These are phyloP conservation scores for Anas platyrhynchos DNA, from an alignment of 2,113 vertebrate species.

Conservation along the genomic window DNA sequence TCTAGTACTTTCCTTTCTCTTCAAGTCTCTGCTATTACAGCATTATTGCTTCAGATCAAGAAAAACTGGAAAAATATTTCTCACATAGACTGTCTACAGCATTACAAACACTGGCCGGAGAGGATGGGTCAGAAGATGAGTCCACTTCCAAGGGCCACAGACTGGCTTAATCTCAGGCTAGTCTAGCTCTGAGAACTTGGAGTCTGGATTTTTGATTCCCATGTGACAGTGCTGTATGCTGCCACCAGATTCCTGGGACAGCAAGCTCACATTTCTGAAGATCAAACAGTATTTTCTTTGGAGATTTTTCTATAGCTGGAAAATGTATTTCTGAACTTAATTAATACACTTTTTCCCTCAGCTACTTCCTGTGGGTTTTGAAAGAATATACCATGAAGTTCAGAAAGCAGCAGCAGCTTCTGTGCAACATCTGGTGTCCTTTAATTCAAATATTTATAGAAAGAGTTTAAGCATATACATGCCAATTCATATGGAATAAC, in stretches of 20 bases:
- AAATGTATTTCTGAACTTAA: conserved; percentile 70
- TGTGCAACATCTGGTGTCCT: conserved; percentile 66
- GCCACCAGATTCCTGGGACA: conserved; percentile 43
- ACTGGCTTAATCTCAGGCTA: not conserved
- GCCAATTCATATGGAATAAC: conserved; percentile 28
- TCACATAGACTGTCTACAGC: not conserved
- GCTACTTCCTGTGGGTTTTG: conserved; percentile 66
- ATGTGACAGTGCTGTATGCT: not conserved
- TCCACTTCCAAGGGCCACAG: not conserved
- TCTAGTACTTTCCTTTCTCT: not conserved
- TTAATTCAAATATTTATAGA: conserved; percentile 63
- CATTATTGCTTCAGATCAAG: not conserved
- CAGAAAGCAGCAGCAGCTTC: conserved; percentile 57
- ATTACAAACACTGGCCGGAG: not conserved
- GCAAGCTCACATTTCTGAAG: conserved; percentile 32
- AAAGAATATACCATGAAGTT: conserved; percentile 59
- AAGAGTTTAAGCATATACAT: conserved; percentile 23
- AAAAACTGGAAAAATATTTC: conserved; percentile 9
- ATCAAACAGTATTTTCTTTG: conserved; percentile 56
- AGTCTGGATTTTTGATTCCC: conserved; percentile 5
- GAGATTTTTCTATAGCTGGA: conserved; percentile 47
- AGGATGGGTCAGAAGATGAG: not conserved
- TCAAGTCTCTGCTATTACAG: not conserved
- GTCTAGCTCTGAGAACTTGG: not conserved
- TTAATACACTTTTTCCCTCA: conserved; percentile 61